These are phyloP conservation scores for Ochropleura plecta DNA, from an alignment of 2,888 invertebrate species.

Conservation along the genomic window DNA sequence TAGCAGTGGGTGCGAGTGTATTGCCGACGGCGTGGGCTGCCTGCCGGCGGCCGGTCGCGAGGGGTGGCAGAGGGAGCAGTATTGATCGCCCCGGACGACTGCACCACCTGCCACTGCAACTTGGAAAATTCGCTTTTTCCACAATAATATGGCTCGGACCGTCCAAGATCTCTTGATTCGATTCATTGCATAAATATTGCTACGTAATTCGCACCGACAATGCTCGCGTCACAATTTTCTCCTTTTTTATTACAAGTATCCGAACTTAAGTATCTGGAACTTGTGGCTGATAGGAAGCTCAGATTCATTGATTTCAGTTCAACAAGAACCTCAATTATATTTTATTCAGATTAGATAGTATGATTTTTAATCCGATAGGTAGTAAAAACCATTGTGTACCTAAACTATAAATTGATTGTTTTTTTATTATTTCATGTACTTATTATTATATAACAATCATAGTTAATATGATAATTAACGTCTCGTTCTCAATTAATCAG, in stretches of 20 bases:
- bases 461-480: background rate
- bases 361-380: slow-evolving; percentile 1
- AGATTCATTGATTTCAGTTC: background rate
- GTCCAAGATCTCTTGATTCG: background rate
- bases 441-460: background rate
- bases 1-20: slow-evolving; percentile 48
- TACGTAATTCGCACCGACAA: slow-evolving; percentile 2
- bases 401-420: background rate
- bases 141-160: slow-evolving; percentile 49
- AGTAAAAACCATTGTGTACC: background rate
- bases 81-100: slow-evolving; percentile 81
- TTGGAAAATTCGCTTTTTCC: slow-evolving; percentile 71
- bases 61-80: slow-evolving; percentile 66
- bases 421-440: background rate
- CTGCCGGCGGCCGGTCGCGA: slow-evolving; percentile 41
- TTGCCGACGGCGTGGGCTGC: slow-evolving; percentile 51
- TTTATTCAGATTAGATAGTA: background rate
- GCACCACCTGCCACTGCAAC: slow-evolving; percentile 84
- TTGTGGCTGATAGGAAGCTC: background rate
- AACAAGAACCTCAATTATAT: slow-evolving; percentile 3
- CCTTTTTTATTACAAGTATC: slow-evolving; percentile 27
- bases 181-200: slow-evolving; percentile 28
- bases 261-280: too few relatives aligned
- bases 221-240: background rate
- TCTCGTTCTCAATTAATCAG: background rate